Percentiles rank a stretch among this genome's conserved stretches.
These are phyloP conservation scores for Spilosoma lubricipeda DNA, from an alignment of 2,888 invertebrate genomes.

Conservation along the genomic window DNA sequence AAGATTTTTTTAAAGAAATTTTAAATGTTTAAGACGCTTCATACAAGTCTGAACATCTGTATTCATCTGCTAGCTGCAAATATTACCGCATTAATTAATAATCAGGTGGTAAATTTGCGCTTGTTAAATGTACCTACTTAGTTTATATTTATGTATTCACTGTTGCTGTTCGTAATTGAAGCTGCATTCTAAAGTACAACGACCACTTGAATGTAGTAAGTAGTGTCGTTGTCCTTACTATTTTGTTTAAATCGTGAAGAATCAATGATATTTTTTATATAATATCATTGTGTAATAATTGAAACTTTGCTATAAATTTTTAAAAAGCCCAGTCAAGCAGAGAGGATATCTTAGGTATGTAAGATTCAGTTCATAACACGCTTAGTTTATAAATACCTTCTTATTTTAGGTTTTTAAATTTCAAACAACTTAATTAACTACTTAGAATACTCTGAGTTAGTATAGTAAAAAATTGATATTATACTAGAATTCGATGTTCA, in stretches of 20 bases:
- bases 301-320: background rate
- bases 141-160: background rate
- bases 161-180: background rate
- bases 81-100: background rate
- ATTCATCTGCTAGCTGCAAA: background rate
- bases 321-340: background rate
- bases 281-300: too few species aligned
- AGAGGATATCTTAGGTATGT: background rate
- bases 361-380: background rate
- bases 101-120: background rate
- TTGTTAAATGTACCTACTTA: background rate
- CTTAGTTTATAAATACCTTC: background rate
- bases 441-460: too few species aligned
- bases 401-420: background rate
- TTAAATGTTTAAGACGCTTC: too few species aligned
- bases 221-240: background rate
- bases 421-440: too few species aligned
- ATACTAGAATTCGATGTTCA: background rate
- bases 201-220: background rate
- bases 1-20: background rate
- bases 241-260: background rate
- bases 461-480: background rate
- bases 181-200: slow-evolving; percentile 14
- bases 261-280: too few species aligned
- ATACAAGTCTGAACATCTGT: too few species aligned